Conservation (phyloP, 2,113 vertebrate genomes). For the Eonycteris spelaea region DNA sequence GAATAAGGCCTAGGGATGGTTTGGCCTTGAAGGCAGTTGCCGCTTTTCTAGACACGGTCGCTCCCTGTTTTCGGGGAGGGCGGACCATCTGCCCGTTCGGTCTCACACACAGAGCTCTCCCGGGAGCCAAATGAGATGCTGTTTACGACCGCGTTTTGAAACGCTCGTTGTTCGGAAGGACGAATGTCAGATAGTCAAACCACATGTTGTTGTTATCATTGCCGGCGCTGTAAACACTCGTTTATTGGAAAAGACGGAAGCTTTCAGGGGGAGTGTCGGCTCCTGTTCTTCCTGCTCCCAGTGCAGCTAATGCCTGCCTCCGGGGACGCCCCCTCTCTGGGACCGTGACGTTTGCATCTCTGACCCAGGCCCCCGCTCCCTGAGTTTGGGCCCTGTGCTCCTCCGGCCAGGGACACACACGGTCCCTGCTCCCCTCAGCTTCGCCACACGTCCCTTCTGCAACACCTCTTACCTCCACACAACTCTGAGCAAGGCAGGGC, state of each 20-base stretch:
- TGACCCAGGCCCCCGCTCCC: background rate
- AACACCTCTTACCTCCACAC: background rate
- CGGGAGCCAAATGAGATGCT: background rate
- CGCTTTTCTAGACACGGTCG: background rate
- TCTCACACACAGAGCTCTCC: background rate
- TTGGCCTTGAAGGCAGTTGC: background rate
- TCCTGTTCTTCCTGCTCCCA: background rate
- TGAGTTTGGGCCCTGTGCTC: too few species aligned
- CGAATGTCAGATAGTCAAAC: background rate
- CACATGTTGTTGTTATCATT: background rate
- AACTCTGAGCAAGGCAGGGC: background rate
- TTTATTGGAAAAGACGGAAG: background rate
- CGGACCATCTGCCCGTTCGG: background rate
- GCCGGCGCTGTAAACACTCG: background rate
- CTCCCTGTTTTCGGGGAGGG: background rate
- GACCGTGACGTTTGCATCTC: background rate
- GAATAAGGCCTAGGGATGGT: background rate
- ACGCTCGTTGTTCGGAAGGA: background rate
- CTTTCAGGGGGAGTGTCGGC: background rate
- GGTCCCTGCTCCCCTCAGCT: background rate
- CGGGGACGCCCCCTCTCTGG: background rate
- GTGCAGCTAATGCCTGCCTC: accelerated
- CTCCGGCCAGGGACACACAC: background rate
- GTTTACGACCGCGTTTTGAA: background rate
- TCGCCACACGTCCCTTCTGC: background rate